Evolutionary conservation across 1,140 invertebrate species (phyloP), one percentile per base, ranked within the genome.

Genomic region (Heliothis subflexa): DNA sequence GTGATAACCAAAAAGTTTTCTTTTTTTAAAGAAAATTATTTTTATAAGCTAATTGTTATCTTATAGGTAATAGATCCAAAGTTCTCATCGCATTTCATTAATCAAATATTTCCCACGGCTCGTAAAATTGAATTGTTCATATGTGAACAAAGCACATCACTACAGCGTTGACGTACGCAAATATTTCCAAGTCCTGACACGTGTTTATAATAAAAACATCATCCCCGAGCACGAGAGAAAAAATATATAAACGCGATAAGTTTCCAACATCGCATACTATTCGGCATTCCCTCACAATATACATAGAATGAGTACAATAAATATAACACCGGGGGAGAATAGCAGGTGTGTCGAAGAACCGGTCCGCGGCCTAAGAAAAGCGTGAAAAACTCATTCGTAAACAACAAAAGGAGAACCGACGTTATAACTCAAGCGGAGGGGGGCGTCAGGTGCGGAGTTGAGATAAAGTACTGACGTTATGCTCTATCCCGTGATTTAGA

Each of bases 121-220:
- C 83, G 79, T 84, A 89, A 86, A 88, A 86, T 83, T 84, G 78
- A 55, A 49, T 77, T 78, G 81, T 84, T 82, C 78, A 84, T 78
- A 87, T 80, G 84, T 82, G 80, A 90, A 87, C 85, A 84, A 80
- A 73, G 28, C 40, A 62, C 62, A 68, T 64, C 85, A 87, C 81
- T 86, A 82, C 83, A 25, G 16, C 62, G 81, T 83, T 82, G 84
- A 86, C 89, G 86, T 87, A 66, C 85, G 85, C 87, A 89, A 91
- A 91, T 87, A 91, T 90, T 87, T 86, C 82, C 72, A 10, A 86
- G 83, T 85, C 82, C 83, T 81, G 84, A 87, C 86, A 88, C 86
- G 89, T 88, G 87, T 86, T 91, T 88, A 90, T 92, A 92, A 93
- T 93, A 93, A 92, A 93, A 93, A 91, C 89, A 92, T 92, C 91